These are phyloP conservation scores for Mus caroli DNA, from an alignment of 2,797 vertebrate genomes.

Conservation along the genomic window DNA sequence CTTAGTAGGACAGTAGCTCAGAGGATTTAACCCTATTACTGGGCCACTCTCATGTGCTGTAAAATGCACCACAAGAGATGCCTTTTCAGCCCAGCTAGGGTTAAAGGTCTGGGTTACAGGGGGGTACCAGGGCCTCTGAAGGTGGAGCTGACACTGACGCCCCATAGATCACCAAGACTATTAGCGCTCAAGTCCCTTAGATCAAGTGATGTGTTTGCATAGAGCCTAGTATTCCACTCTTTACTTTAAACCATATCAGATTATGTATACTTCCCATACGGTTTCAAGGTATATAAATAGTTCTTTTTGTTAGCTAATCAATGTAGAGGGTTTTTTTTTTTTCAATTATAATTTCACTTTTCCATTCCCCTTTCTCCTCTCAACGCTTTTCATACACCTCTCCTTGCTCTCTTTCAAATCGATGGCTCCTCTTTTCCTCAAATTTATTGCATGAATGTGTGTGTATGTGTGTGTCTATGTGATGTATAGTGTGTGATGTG, in stretches of 20 bases:
- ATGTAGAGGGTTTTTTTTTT: not conserved
- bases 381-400: not conserved
- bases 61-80: not conserved
- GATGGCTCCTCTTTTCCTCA: not conserved
- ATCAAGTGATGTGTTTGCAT: not conserved
- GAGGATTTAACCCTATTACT: not conserved
- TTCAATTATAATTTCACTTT: not conserved
- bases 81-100: not conserved
- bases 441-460: not conserved
- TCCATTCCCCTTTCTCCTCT: not conserved
- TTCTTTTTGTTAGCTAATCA: not conserved
- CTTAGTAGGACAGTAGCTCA: slow-evolving; percentile 11
- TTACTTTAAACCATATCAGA: not conserved
- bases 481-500: not conserved
- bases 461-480: not conserved
- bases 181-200: not conserved
- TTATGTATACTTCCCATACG: not conserved
- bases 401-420: not conserved
- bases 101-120: not conserved
- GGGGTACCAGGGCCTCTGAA: not conserved
- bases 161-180: not conserved
- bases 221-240: no score
- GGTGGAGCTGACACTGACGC: not conserved
- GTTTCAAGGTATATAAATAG: not conserved
- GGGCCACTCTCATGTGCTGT: not conserved